Conservation (phyloP, 2,888 invertebrate species). For the Proisotoma minuta region DNA sequence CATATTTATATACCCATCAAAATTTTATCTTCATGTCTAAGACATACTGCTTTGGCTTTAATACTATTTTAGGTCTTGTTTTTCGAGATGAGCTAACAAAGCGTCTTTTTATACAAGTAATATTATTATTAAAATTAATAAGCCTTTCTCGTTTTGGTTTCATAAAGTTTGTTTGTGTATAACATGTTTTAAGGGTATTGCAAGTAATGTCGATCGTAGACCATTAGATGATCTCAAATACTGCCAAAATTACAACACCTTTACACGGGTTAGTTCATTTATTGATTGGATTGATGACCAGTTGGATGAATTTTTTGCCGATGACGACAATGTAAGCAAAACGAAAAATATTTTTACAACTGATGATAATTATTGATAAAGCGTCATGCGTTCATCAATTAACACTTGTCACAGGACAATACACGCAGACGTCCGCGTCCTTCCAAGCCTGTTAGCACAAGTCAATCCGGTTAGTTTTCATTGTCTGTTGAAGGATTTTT, state of each 20-base stretch:
- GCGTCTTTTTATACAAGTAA: slow-evolving; percentile 31
- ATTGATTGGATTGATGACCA: slow-evolving; percentile 37
- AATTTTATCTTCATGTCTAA: no score
- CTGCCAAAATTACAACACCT: slow-evolving; percentile 42
- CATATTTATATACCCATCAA: no score
- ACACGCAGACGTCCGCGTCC: no score
- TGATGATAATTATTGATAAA: no score
- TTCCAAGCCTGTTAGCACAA: neutral
- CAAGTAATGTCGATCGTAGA: slow-evolving; percentile 37
- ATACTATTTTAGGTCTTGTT: no score
- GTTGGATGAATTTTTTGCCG: slow-evolving; percentile 28
- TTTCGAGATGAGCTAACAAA: slow-evolving; percentile 29
- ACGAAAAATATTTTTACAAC: neutral
- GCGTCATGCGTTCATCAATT: no score
- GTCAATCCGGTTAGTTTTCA: neutral
- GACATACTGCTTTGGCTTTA: no score
- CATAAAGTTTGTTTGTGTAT: no score
- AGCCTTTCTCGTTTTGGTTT: neutral
- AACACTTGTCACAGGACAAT: no score
- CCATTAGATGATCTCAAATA: slow-evolving; percentile 25
- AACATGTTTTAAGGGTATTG: slow-evolving; percentile 33
- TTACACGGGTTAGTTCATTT: slow-evolving; percentile 33
- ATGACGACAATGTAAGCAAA: slow-evolving; percentile 17
- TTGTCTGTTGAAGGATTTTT: no score
- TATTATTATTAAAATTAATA: neutral